Evolutionary conservation across 2,113 vertebrate species (phyloP), one percentile per base, ranked within the genome.

Genomic region (Callipepla squamata): DNA sequence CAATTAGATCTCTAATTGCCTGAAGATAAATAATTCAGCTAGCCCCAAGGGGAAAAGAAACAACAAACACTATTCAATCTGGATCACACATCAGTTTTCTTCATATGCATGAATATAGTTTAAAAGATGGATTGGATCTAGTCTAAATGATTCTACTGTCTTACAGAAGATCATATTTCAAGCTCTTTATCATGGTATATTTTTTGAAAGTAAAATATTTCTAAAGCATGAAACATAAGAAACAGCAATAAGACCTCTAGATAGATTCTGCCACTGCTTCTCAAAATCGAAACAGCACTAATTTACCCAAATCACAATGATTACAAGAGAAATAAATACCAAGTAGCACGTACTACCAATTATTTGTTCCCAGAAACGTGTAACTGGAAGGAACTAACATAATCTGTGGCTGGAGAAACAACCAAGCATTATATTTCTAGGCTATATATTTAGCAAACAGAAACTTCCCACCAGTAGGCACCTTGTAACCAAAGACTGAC

Each of bases 61-160:
- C 8, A 23, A 6, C 0, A 0, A 23, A 6, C 0, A 0, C 5
- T 78, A 0, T 72, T 81, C 38, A 51, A 28, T 13, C 22, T 91
- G 44, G 26, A 78, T 72, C 70, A 36, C 18, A 40, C n/a, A 36
- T 14, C 26, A 34, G 23, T 53, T 30, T 63, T 85, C 58, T 78
- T 80, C 62, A n/a, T 26, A 8, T 20, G 50, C 9, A 13, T 42
- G n/a, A 76, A 79, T 47, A 21, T 13, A n/a, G 81, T 67, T 74
- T 55, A 67, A 83, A 83, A 88, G 17, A 61, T 92, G 47, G 80
- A 74, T 23, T 85, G 23, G 57, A 82, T 77, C 23, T 85, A 18
- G 68, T 55, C 12, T 63, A 14, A 80, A 40, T 22, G 48, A 57
- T 90, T 69, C 32, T 78, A 8, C 18, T 55, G 8, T 66, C 26